Base-by-base conservation (phyloP, 2,888 invertebrate genomes). In the Chloromyia formosa region DNA sequence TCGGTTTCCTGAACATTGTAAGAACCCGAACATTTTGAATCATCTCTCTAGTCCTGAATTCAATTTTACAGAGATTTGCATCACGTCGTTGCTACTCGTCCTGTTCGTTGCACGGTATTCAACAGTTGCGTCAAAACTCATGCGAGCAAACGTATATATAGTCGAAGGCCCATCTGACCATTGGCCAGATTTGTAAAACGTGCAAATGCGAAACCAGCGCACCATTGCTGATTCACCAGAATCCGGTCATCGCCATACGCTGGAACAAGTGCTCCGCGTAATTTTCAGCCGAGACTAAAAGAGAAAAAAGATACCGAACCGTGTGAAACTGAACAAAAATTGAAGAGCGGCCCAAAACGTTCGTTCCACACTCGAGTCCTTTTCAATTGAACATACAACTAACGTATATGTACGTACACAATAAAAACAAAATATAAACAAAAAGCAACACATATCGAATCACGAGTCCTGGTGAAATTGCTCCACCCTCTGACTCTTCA, bases 131-230 rank as follows among this genome's bases (percentile, higher is more conserved):
- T 82, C 92, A 93, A 86, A 93, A 93, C 86, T 93, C 93, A 86
- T 92, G 93, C 87, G 93, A 93, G 88, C 93, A 93, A 87, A 93
- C 93, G 83, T 93, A 90, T 88, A 93, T 93, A 89, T 93, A 93
- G 91, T 90, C 78, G 76, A 78, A 56, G 56, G 71, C 71, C 71
- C 27, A 56, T 71, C 71, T 71, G 71, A 71, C 71, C 71, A 58
- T 71, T 71, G 71, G 71, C 71, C 71, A 71, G 71, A 56, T 71
- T 66, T 66, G 49, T 45, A 66, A 49, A 40, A 66, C 22, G 56
- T 71, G 71, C 71, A 71, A 71, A 58, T 71, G 58, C 42, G 58
- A 71, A 42, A 71, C 71, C 18, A 71, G 56, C 22, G 71, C 40
- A 18, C 58, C 71, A 20, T 35, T 69, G 42, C 53, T 69, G 71